Percentiles rank a stretch among this genome's conserved stretches.
Evolutionary conservation across 2,113 vertebrate species (phyloP).

Genomic region (Podilymbus podiceps): DNA sequence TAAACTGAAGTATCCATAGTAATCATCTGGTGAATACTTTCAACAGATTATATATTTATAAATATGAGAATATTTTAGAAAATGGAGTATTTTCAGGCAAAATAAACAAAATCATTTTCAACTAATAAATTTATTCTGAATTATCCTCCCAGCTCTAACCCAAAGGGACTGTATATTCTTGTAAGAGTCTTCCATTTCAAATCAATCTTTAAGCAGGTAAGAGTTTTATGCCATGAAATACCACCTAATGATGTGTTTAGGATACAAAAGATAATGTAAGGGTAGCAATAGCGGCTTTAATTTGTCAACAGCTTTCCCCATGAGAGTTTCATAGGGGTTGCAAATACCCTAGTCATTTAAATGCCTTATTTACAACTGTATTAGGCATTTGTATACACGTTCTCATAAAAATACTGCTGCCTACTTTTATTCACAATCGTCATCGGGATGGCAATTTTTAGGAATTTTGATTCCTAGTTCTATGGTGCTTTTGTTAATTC

Average conservation of each 20-base stretch:
- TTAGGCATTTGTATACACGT: neutral
- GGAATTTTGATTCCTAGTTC: neutral
- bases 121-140: neutral
- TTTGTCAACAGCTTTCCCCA: slow-evolving; percentile 57
- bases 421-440: neutral
- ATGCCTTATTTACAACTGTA: slow-evolving; percentile 47
- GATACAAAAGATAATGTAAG: slow-evolving; percentile 52
- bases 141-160: slow-evolving; percentile 33
- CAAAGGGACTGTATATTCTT: slow-evolving; percentile 28
- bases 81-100: neutral
- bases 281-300: slow-evolving; percentile 37
- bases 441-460: neutral
- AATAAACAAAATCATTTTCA: neutral
- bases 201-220: slow-evolving; percentile 53
- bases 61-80: neutral
- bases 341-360: slow-evolving; percentile 42
- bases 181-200: slow-evolving; percentile 36
- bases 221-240: slow-evolving; percentile 51
- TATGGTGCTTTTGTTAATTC: neutral
- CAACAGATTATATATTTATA: slow-evolving; percentile 11
- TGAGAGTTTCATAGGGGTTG: slow-evolving; percentile 30
- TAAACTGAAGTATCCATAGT: neutral
- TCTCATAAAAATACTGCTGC: neutral
- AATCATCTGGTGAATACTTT: neutral
- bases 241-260: slow-evolving; percentile 59